Evolutionary conservation across 64 coral and sea anemone genomes (phyloP), one percentile per base, ranked within the genome.

Genomic region (Porites lutea): DNA sequence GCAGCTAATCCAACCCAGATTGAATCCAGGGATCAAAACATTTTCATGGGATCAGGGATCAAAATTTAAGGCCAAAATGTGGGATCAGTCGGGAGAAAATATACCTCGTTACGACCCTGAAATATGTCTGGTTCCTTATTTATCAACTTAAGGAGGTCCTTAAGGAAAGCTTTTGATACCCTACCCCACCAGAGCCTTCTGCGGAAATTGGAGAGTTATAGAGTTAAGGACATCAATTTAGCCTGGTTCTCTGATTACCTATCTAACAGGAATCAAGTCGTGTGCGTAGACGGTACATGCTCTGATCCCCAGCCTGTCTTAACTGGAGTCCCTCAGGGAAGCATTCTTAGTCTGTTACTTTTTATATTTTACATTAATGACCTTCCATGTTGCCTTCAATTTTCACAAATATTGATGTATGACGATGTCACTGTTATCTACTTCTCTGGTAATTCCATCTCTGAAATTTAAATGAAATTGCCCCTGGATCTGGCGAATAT

Each of bases 151-250:
- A n/a, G n/a, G n/a, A n/a, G n/a, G n/a, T n/a, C n/a, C n/a, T n/a
- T n/a, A n/a, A 71, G n/a, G n/a, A 71, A 71, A 71, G 18, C 20
- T 22, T 71, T 71, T n/a, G 67, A 71, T 71, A 71, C 67, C n/a
- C n/a, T 7, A 71, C 67, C 22, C 11, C 67, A 71, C n/a, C 5
- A 27, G 20, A 71, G 67, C 67, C 67, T 71, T 71, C 67, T 71
- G 67, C 67, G 11, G 67, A 71, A 71, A 71, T 37, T 71, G 11
- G 67, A 23, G 67, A 21, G 67, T 71, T 71, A 71, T 37, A 22
- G 67, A 71, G 37, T 71, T 27, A 22, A 8, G 67, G 67, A 71
- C 67, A 37, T 37, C 11, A 23, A 19, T 22, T n/a, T 71, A 37
- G 67, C 67, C 67, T 22, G 67, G 67, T 71, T 71, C 22, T 71